Conservation (phyloP, 2,797 vertebrate genomes). For the Malurus splendens region DNA sequence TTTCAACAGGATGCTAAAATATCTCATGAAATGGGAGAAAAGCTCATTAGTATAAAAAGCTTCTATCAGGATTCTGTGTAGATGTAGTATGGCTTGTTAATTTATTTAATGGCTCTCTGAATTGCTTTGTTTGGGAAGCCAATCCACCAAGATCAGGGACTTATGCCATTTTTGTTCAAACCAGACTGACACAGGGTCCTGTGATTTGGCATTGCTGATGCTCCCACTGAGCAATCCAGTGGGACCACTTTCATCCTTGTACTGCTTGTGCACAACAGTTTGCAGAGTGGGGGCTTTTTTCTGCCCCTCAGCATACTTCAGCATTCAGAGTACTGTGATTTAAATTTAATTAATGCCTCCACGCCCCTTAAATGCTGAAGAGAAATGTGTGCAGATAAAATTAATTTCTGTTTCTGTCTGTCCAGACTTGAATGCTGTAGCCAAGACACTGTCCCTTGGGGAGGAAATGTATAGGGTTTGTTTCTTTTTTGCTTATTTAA, state of each 20-base stretch:
- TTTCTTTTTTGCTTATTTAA: background rate
- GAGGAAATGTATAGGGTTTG: background rate
- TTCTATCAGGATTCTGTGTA: background rate
- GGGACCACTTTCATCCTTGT: no score
- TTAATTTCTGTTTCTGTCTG: constrained; percentile 6
- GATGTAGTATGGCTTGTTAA: background rate
- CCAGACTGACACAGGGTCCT: background rate
- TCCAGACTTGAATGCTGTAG: background rate
- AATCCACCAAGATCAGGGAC: background rate
- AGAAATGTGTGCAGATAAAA: background rate
- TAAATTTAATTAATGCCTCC: background rate
- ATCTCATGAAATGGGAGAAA: background rate
- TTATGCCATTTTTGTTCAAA: background rate
- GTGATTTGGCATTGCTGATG: background rate
- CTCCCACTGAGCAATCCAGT: background rate
- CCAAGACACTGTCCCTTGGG: background rate
- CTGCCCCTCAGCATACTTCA: background rate
- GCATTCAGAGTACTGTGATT: background rate
- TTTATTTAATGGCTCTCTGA: background rate
- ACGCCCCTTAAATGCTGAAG: background rate
- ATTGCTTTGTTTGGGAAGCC: background rate
- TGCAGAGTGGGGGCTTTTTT: background rate
- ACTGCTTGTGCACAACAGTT: background rate
- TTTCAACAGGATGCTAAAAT: background rate
- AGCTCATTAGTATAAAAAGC: background rate